phyloP scores from a whole-genome alignment of 2,888 invertebrate genomes.

The Metalampra italica region DNA sequence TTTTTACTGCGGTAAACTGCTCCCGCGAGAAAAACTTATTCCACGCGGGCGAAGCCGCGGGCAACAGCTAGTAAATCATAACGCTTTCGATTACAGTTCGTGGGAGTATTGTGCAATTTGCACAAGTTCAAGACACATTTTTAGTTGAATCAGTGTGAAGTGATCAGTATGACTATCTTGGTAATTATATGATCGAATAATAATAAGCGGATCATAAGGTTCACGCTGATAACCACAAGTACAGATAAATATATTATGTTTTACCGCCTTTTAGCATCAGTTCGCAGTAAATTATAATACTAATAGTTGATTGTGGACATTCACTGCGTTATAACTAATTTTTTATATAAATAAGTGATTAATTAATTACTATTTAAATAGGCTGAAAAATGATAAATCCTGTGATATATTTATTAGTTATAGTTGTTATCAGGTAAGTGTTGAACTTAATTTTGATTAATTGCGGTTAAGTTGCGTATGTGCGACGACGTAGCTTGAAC shows the following conservation, averaged over 20 bases:
- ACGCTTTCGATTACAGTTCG: too few species aligned
- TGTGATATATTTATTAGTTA: constrained; percentile 23
- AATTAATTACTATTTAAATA: not conserved
- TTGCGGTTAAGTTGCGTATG: too few species aligned
- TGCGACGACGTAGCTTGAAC: too few species aligned
- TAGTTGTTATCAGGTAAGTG: constrained; percentile 31
- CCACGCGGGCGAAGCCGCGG: too few species aligned
- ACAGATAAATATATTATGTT: constrained; percentile 1
- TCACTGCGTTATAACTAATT: not conserved
- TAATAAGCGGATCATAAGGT: constrained; percentile 44
- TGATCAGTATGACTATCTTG: too few species aligned
- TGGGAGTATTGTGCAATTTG: too few species aligned
- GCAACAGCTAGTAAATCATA: too few species aligned
- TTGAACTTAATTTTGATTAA: not conserved
- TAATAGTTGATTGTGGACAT: not conserved
- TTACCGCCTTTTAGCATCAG: not conserved
- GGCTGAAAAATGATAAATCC: constrained; percentile 19
- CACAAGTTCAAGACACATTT: too few species aligned
- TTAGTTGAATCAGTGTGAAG: too few species aligned
- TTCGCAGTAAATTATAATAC: not conserved
- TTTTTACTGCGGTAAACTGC: too few species aligned
- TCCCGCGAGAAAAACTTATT: too few species aligned
- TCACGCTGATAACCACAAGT: constrained; percentile 43
- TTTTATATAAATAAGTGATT: not conserved
- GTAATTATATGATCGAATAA: too few species aligned